Evolutionary conservation across 2,888 invertebrate species (phyloP).

Genomic region (Tipula lateralis): DNA sequence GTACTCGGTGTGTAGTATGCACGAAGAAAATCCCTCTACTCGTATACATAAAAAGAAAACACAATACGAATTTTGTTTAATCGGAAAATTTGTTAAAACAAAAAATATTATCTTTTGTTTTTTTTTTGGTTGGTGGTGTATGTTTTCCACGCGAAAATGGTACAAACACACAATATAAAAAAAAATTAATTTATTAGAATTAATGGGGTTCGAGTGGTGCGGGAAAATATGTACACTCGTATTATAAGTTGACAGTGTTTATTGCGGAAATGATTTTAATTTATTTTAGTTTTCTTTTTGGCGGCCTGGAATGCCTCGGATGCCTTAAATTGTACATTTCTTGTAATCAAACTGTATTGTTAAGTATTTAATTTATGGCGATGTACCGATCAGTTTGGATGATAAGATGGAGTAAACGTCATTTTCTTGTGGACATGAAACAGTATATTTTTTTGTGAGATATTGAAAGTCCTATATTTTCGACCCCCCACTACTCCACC

Average conservation of each 20-base stretch:
- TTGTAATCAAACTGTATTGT: too few relatives aligned
- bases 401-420: too few relatives aligned
- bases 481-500: too few relatives aligned
- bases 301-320: too few relatives aligned
- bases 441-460: too few relatives aligned
- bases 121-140: neutral
- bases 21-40: neutral
- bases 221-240: neutral
- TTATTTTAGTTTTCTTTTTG: neutral
- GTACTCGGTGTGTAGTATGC: neutral
- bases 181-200: neutral
- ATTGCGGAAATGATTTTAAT: neutral
- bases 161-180: too few relatives aligned
- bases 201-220: neutral
- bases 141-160: neutral
- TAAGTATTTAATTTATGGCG: too few relatives aligned
- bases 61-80: neutral
- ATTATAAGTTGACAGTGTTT: neutral
- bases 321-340: too few relatives aligned
- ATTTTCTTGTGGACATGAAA: too few relatives aligned
- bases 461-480: too few relatives aligned
- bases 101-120: neutral
- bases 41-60: neutral
- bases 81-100: constrained; percentile 19
- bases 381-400: too few relatives aligned